A percentile compares a stretch with the other conserved stretches of the same genome.
Conservation (phyloP, 2,797 vertebrate species). For the Halcyon leucocephala region DNA sequence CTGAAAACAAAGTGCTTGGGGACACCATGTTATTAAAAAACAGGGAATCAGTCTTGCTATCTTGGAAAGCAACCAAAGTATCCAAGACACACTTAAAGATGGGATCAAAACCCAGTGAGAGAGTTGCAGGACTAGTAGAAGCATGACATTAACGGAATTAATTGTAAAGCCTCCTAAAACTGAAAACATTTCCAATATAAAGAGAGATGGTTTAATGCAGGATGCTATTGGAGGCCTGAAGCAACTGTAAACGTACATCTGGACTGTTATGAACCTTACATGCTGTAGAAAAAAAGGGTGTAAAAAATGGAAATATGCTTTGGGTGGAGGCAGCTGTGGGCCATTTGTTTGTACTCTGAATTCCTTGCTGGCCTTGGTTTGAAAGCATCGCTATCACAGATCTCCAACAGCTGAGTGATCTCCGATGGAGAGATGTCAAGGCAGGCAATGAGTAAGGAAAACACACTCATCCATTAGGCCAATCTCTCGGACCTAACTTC, state of each 20-base stretch:
- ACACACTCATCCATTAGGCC: not conserved
- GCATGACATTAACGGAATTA: not conserved
- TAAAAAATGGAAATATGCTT: constrained; percentile 4
- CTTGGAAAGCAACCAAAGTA: constrained; percentile 15
- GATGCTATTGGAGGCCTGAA: not conserved
- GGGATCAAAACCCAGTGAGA: not conserved
- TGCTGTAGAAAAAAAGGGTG: not conserved
- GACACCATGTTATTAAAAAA: not conserved
- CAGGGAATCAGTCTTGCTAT: not conserved
- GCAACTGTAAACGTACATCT: not conserved
- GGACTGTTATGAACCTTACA: not conserved
- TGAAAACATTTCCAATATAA: not conserved
- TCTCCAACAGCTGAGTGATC: constrained; percentile 31
- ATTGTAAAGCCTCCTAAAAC: constrained; percentile 20
- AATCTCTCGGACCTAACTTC: not conserved
- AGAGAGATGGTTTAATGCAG: not conserved
- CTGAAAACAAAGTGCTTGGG: not conserved
- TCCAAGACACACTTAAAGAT: not conserved
- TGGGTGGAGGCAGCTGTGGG: not conserved
- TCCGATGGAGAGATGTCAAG: not conserved
- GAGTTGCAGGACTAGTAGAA: not conserved
- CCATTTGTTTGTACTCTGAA: constrained; percentile 36
- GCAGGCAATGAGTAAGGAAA: not conserved
- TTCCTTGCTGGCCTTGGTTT: constrained; percentile 2
- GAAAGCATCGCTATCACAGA: constrained; percentile 3